These are phyloP conservation scores for Sipunculus nudus DNA, from an alignment of 2,888 invertebrate species.

Conservation along the genomic window DNA sequence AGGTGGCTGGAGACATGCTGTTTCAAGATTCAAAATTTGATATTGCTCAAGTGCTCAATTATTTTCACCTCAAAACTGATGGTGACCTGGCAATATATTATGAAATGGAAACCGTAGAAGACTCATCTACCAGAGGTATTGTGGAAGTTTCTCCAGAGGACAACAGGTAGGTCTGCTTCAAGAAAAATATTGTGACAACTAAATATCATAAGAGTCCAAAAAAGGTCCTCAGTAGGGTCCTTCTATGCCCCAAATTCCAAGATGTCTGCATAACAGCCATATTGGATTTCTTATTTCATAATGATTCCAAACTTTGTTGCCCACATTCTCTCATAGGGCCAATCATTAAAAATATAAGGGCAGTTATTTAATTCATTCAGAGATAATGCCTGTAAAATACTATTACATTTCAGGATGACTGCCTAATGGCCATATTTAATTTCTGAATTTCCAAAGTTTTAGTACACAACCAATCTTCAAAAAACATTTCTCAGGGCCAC, in stretches of 20 bases:
- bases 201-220: too few relatives aligned
- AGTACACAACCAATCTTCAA: too few relatives aligned
- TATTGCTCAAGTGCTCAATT: slow-evolving; percentile 28
- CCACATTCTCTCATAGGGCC: too few relatives aligned
- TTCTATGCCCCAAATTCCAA: background rate
- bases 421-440: too few relatives aligned
- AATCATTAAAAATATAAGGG: too few relatives aligned
- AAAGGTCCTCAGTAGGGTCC: too few relatives aligned
- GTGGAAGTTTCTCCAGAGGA: slow-evolving; percentile 22
- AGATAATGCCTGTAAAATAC: too few relatives aligned
- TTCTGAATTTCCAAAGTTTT: too few relatives aligned
- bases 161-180: slow-evolving; percentile 22
- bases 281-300: background rate
- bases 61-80: slow-evolving; percentile 26
- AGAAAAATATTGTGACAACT: too few relatives aligned
- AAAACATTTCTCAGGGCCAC: too few relatives aligned
- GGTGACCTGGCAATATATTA: slow-evolving; percentile 36
- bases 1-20: slow-evolving; percentile 41
- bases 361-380: too few relatives aligned
- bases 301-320: background rate
- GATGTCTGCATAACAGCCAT: background rate
- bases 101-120: slow-evolving; percentile 29
- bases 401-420: too few relatives aligned
- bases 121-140: slow-evolving; percentile 24
- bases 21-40: slow-evolving; percentile 38